Conservation (phyloP, 2,797 vertebrate species). For the Pelochelys cantorii region DNA sequence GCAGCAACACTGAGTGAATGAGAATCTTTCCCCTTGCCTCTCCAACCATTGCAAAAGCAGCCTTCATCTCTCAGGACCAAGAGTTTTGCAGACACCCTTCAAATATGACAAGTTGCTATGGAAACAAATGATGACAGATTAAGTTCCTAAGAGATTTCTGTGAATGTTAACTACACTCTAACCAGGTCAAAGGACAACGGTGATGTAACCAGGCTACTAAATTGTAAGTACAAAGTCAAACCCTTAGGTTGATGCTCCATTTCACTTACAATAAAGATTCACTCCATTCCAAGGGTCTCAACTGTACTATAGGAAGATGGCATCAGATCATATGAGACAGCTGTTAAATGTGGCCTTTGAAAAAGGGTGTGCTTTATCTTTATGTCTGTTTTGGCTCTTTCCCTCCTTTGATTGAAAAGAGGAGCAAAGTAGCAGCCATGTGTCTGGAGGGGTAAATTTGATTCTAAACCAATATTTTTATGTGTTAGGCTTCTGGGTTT, state of each 20-base stretch:
- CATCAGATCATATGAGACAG: not conserved
- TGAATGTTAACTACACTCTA: not conserved
- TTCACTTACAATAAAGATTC: not conserved
- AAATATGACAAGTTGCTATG: not conserved
- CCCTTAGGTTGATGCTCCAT: not conserved
- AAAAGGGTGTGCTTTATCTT: not conserved
- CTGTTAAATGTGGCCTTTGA: not conserved
- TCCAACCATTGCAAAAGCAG: not conserved
- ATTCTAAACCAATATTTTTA: not conserved
- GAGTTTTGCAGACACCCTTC: not conserved
- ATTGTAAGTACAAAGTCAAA: not conserved
- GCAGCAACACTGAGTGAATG: not conserved
- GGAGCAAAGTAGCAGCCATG: not conserved
- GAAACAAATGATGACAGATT: not conserved
- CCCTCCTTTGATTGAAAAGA: not conserved
- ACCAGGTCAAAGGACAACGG: not conserved
- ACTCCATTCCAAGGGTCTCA: too few relatives aligned
- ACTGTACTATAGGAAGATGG: not conserved
- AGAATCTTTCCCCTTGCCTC: slow-evolving; percentile 1
- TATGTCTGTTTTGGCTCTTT: not conserved
- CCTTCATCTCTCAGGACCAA: not conserved
- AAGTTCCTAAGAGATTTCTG: not conserved
- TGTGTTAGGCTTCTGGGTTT: not conserved
- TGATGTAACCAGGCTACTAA: not conserved
- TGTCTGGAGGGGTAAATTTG: not conserved